These are phyloP conservation scores for Alces alces DNA, from an alignment of 2,113 vertebrate genomes.

Conservation along the genomic window DNA sequence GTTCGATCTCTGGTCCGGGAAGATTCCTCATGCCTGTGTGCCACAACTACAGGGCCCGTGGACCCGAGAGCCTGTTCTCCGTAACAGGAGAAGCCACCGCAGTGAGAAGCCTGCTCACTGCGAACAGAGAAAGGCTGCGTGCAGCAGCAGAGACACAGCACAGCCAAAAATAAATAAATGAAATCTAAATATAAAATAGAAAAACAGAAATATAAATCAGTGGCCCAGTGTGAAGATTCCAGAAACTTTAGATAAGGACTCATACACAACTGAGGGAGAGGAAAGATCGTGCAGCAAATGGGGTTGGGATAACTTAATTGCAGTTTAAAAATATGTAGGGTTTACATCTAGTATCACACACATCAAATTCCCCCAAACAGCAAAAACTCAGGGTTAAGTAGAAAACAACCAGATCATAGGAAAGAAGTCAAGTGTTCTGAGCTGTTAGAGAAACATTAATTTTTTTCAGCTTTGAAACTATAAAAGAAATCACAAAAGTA, in stretches of 20 bases:
- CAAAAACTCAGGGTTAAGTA: not conserved
- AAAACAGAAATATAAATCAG: not conserved
- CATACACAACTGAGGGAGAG: not conserved
- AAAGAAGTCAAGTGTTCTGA: not conserved
- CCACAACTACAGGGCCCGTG: not conserved
- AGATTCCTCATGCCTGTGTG: not conserved
- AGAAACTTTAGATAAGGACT: not conserved
- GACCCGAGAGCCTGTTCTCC: not conserved
- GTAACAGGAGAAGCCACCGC: not conserved
- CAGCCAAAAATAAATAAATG: not conserved
- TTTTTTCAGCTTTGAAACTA: slow-evolving; percentile 17
- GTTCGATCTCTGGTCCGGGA: not conserved
- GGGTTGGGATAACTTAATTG: not conserved
- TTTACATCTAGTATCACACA: not conserved
- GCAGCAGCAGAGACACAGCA: not conserved
- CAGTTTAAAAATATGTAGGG: not conserved
- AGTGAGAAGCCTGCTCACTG: not conserved
- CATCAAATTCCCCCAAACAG: not conserved
- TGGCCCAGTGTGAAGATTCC: not conserved
- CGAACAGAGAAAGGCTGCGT: not conserved
- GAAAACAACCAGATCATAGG: not conserved
- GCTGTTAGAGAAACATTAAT: not conserved
- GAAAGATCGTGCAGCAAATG: not conserved
- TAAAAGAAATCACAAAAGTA: not conserved
- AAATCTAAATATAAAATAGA: not conserved